phyloP scores from a whole-genome alignment of 2,113 vertebrate species.

The Sinocyclocheilus anshuiensis region DNA sequence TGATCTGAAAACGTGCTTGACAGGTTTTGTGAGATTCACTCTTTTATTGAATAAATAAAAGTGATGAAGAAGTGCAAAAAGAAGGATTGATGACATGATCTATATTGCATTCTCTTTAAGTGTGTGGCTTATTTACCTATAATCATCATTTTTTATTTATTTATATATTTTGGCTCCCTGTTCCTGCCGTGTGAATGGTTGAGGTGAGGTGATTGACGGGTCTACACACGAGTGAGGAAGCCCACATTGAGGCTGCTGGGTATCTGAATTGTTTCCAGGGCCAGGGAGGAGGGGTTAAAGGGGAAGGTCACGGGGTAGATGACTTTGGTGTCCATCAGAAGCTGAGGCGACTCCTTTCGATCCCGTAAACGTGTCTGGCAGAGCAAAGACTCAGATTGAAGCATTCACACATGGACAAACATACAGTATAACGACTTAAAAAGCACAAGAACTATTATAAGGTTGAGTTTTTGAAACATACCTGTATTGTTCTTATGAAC shows the following conservation, averaged over 20 bases:
- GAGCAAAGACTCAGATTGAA: constrained; percentile 21
- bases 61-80: background rate
- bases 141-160: background rate
- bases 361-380: constrained; percentile 90
- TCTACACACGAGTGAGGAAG: constrained; percentile 92
- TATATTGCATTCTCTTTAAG: constrained; percentile 23
- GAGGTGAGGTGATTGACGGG: constrained; percentile 27
- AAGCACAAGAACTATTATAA: background rate
- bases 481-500: constrained; percentile 98
- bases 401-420: background rate
- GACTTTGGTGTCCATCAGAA: constrained; percentile 97
- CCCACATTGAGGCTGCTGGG: constrained; percentile 89
- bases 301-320: constrained; percentile 98
- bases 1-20: background rate
- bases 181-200: constrained; percentile 33
- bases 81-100: background rate
- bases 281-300: constrained; percentile 92
- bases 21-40: background rate
- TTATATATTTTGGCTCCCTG: background rate
- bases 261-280: constrained; percentile 97
- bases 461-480: constrained; percentile 61
- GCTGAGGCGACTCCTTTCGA: constrained; percentile 90
- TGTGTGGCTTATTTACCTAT: constrained; percentile 18
- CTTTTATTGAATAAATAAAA: constrained; percentile 1
- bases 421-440: background rate